Base-by-base conservation (phyloP, 2,797 vertebrate genomes). In the Macroramphosus scolopax region DNA sequence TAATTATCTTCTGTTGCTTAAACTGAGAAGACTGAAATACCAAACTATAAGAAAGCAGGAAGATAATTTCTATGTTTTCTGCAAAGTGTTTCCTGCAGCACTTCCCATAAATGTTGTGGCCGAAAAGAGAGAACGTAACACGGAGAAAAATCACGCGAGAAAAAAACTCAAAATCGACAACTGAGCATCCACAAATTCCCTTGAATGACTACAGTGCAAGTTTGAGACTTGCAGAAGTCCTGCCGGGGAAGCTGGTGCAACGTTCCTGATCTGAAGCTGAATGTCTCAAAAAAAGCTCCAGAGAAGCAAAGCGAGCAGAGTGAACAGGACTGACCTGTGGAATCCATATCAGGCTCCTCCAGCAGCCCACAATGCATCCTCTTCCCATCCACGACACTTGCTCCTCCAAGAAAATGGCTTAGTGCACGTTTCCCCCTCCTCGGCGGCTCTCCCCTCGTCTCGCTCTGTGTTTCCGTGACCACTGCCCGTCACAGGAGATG, bases 341-440 rank as follows among this genome's bases (percentile, higher is more conserved):
- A 98, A 91, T 98, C 96, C 96, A 98, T 98, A 91, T 98, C 95
- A 90, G 95, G 94, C 92, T 98, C 95, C 91, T 98, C 95, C 93
- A 98, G 91, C 87, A 97, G 91, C 92, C 93, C 96, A 89, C 95
- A 97, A 92, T 98, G 94, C 96, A 98, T 98, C 91, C 92, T 98
- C 92, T 94, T 96, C 94, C 94, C 94, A 96, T 96, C 93, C 92
- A 93, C 91, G 89, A 88, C 89, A 83, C 91, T 74, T 89, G 88
- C 89, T 92, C 92, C 85, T 83, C 76, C 65, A 70, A 84, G 87
- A 89, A 91, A 91, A 89, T 83, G 80, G 80, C 85, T 86, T 59
- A 68, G 74, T 61, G 76, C 75, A 70, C 80, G 80, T 77, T 75
- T 84, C 72, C 83, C 83, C 88, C 86, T 88, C 83, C 82, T 84